Evolutionary conservation across 2,888 invertebrate genomes (phyloP), one percentile per base, ranked within the genome.

Genomic region (Sympetrum striolatum): DNA sequence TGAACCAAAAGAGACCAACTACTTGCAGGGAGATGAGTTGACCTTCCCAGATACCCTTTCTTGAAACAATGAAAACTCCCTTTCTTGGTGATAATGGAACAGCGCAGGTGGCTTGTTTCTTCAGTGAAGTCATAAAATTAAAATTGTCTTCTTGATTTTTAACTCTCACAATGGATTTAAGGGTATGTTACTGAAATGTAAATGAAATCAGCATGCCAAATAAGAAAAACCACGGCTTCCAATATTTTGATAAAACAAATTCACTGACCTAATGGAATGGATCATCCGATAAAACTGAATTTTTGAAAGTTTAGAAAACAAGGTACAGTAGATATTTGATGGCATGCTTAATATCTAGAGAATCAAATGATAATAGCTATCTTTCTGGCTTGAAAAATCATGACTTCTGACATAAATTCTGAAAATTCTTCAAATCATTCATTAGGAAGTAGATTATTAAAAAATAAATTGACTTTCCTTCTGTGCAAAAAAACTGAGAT

Each of bases 51-150:
- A 35, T 60, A 37, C 86, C 60, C 86, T 37, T 86, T 37, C 86
- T 60, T 86, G 37, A 64, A 86, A 60, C 86, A 86, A 86, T 86
- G 60, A 86, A 86, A 60, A 64, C 58, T 58, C 64, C 86, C 86
- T 86, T 86, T 60, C 37, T 35, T 60, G 60, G 86, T 86, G 86
- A 86, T 86, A 86, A 86, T 86, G 86, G 86, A 86, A 86, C 86
- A 86, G 86, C 86, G n/a, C 86, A 86, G 86, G 86, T 86, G 86
- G 86, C 86, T 86, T 86, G 86, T 86, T 86, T 86, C 86, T 86
- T 86, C 86, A 86, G 22, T 37, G 53, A 53, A 53, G 60, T 64
- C 39, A 35, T 60, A 31, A 58, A 82, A 48, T 31, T 53, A 82
- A 86, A 39, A 44, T 64, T 64, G 37, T 60, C 37, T 60, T 12